Conservation (phyloP, 2,113 vertebrate species). For the Saimiri boliviensis region DNA sequence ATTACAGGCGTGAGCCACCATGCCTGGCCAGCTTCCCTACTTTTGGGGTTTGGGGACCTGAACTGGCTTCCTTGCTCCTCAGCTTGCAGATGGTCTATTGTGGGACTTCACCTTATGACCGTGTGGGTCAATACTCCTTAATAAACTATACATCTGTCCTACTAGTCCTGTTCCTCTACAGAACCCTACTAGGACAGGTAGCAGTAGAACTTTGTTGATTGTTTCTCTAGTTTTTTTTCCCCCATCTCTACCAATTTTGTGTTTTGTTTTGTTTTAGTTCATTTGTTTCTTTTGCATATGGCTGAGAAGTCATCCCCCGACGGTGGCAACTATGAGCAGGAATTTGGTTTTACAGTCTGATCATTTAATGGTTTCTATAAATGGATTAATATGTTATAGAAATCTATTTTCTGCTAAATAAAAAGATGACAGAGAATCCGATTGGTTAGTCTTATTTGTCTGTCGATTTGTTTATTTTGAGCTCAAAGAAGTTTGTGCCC, state of each 20-base stretch:
- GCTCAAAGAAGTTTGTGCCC: neutral
- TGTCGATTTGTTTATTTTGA: neutral
- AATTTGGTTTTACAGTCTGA: slow-evolving; percentile 13
- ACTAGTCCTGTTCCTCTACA: no score
- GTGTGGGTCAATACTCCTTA: no score
- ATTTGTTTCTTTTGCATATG: neutral
- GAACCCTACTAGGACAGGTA: neutral
- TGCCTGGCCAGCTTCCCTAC: no score
- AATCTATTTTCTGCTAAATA: neutral
- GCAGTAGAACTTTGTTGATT: neutral
- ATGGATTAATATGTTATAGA: neutral
- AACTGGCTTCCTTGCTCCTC: no score
- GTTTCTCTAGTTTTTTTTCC: neutral
- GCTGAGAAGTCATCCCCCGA: neutral
- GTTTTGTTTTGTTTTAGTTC: neutral
- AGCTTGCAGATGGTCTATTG: no score
- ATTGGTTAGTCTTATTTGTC: neutral
- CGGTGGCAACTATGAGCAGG: neutral
- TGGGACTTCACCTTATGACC: no score
- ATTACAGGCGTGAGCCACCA: no score
- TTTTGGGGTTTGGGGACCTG: no score
- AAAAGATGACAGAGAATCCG: neutral
- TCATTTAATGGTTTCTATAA: slow-evolving; percentile 11
- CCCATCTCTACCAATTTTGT: neutral
- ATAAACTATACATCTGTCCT: no score